Evolutionary conservation across 92 coral and sea anemone genomes (phyloP), one percentile per base, ranked within the genome.

Genomic region (Porites evermanni): DNA sequence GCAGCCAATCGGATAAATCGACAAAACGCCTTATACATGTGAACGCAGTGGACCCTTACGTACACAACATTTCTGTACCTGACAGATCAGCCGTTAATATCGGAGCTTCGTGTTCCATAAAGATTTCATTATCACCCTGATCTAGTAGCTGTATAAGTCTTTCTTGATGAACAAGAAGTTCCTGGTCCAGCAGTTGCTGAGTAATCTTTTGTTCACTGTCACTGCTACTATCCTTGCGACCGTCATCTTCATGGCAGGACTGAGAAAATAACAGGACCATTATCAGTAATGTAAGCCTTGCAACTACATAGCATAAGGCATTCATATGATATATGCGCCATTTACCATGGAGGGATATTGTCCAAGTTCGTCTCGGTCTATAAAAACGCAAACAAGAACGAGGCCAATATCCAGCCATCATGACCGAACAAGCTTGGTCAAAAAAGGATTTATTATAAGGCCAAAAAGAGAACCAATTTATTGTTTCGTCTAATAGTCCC

Each of bases 151-250:
- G 91, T 79, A 95, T 93, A 17, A 95, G 92, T 85, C 96, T 87
- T 65, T 97, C 98, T 71, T 95, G 99, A 78, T 97, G 99, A 21
- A 97, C 92, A 72, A 90, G 94, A 53, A 97, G 91, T 50, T 97
- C 99, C 83, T 94, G 89, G 82, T 97, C 99, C 64, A 97, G 84
- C 66, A 94, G 70, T 60, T 93, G 97, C 75, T 93, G 93, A 79
- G 93, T 92, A 50, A 94, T 79, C 76, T 94, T 93, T 70, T 91
- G 88, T 52, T 93, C 94, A 44, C 92, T 92, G 80, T 94, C 98
- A 77, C 93, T 73, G 63, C 89, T 88, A 53, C 86, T 78, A 69
- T 91, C 94, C 74, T 94, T 94, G 32, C 92, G 92, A 65, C 80
- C 85, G 29, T 85, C 91, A 73, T 90, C 98, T 21, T 89, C 95